Conservation (phyloP, 2,888 invertebrate genomes). For the Ormyrus labotus region DNA sequence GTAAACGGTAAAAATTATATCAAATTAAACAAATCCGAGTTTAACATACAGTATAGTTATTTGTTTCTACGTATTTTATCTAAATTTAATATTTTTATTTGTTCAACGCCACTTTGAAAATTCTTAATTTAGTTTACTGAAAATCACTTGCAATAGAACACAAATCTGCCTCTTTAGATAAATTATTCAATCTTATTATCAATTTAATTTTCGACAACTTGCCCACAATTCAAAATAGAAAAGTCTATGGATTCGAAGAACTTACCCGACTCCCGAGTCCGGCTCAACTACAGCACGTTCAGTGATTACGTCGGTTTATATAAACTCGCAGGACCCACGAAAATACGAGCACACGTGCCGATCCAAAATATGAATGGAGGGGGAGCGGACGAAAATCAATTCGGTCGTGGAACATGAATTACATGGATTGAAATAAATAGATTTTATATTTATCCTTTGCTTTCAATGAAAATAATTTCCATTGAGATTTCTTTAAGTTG, state of each 20-base stretch:
- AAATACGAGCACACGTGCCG: background rate
- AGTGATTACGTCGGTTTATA: constrained; percentile 8
- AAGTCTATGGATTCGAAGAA: constrained; percentile 1
- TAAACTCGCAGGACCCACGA: background rate
- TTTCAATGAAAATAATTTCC: too few species aligned
- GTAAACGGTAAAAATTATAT: background rate
- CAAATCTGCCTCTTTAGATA: background rate
- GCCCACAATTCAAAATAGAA: background rate
- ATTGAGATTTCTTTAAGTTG: background rate
- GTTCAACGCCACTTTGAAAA: too few species aligned
- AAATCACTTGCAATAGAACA: too few species aligned
- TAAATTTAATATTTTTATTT: too few species aligned
- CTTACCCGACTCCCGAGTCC: constrained; percentile 19
- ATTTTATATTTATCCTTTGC: too few species aligned
- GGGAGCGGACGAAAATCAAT: background rate
- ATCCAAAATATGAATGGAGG: background rate
- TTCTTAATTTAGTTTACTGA: too few species aligned
- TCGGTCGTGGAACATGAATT: background rate
- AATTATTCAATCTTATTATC: background rate
- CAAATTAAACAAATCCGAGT: background rate
- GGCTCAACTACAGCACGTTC: constrained; percentile 6
- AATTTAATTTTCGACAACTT: background rate
- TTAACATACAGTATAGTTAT: too few species aligned
- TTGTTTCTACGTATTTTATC: too few species aligned
- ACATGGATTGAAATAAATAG: too few species aligned